Base-by-base conservation (phyloP, 2,888 invertebrate species). In the Volucella zonaria region DNA sequence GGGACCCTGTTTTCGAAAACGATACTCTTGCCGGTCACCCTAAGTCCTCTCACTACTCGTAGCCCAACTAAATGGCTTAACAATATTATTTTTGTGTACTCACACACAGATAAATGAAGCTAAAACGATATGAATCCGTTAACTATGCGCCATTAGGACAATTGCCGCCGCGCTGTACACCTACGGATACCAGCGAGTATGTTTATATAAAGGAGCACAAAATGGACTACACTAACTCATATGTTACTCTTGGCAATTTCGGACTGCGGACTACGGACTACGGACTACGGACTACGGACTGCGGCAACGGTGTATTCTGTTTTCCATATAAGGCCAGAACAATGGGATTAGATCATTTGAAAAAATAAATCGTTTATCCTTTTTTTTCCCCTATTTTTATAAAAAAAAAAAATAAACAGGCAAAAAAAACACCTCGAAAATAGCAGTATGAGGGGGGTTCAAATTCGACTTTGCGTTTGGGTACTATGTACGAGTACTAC, bases 41-140 rank as follows among this genome's bases (percentile, higher is more conserved):
- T 23, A 23, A 23, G 18, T 23, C 18, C 38, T 40, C 12, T n/a
- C 31, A 8, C 14, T 49, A 31, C n/a, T n/a, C 43, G 62, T 62
- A 38, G 58, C 43, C 52, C 52, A 56, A 31, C 68, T 64, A 79
- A 79, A 83, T 54, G 70, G 70, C 31, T 83, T 75, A 71, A 75
- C 75, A 67, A 79, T 78, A 82, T 82, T 74, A 78, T 78, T 78
- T 82, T 64, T 82, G 49, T 74, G 62, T 82, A 77, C 64, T 77
- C 62, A 68, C 31, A 47, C 56, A 43, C 51, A 51, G 47, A 52
- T 56, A 12, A 38, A 68, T 23, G 23, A 38, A 14, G 56, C 8
- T 12, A 54, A 0, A 66, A 43, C 62, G 58, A 66, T 66, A 70
- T 52, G 59, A 18, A 70, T 68, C 75, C 40, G 58, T 70, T 76